These are phyloP conservation scores for Argyra leucocephala DNA, from an alignment of 2,888 invertebrate species.

Conservation along the genomic window DNA sequence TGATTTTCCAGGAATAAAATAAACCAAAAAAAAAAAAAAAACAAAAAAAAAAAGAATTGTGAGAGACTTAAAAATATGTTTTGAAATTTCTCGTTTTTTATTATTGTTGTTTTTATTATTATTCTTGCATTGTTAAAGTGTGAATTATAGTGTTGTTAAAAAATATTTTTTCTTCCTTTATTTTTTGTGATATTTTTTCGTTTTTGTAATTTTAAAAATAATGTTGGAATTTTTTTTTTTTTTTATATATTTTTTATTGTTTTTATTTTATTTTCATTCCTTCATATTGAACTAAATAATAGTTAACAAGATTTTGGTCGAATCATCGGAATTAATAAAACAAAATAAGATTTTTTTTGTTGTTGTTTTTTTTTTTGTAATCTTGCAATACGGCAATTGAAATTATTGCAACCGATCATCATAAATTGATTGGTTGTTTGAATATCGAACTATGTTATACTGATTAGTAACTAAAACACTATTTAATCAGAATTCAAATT, in stretches of 20 bases:
- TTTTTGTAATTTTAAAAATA: not conserved
- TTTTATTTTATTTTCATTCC: not conserved
- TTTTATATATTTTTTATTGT: not conserved
- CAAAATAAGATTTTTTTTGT: no score
- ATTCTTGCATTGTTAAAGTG: not conserved
- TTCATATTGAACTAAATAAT: not conserved
- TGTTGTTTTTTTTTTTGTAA: no score
- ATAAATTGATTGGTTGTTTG: no score
- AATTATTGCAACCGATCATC: no score
- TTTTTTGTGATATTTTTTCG: not conserved
- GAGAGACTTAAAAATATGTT: no score
- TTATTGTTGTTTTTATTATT: not conserved
- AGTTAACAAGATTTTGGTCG: no score
- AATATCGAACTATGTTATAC: no score
- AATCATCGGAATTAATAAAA: no score
- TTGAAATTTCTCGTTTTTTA: not conserved
- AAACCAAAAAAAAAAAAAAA: not conserved
- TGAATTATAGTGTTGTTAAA: constrained; percentile 6
- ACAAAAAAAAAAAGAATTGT: not conserved
- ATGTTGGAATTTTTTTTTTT: not conserved
- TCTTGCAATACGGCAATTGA: no score
- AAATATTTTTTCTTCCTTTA: not conserved
- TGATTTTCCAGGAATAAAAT: not conserved
- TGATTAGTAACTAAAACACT: no score
- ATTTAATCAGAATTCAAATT: no score